Evolutionary conservation across 2,888 invertebrate species (phyloP).

Genomic region (Notodonta ziczac): DNA sequence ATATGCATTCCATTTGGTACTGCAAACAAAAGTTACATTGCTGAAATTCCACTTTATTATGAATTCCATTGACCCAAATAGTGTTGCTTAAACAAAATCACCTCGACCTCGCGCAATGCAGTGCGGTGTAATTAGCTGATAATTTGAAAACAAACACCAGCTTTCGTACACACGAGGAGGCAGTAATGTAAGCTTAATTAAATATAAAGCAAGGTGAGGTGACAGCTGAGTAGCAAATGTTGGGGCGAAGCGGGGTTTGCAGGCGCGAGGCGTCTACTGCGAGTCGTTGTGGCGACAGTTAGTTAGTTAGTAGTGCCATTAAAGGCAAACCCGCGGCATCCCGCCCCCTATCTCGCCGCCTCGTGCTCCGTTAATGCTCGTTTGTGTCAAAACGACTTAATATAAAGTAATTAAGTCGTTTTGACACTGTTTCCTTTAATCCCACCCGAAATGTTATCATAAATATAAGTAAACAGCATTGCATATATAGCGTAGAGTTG

Average conservation of each 20-base stretch:
- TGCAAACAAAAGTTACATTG: constrained; percentile 29
- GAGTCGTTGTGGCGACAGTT: constrained; percentile 72
- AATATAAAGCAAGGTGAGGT: constrained; percentile 55
- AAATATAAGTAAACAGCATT: constrained; percentile 35
- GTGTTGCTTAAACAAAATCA: constrained; percentile 37
- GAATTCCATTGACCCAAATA: constrained; percentile 45
- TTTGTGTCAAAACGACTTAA: constrained; percentile 75
- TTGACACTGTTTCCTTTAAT: constrained; percentile 60
- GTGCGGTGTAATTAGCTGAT: constrained; percentile 56
- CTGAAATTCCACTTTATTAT: constrained; percentile 34
- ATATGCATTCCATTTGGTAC: constrained; percentile 22
- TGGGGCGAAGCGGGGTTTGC: constrained; percentile 24
- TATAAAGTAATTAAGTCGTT: constrained; percentile 68
- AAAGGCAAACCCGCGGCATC: constrained; percentile 60
- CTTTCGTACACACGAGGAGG: constrained; percentile 41
- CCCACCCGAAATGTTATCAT: constrained; percentile 43
- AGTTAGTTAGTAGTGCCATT: constrained; percentile 77
- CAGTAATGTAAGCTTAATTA: constrained; percentile 57
- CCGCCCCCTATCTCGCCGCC: constrained; percentile 57
- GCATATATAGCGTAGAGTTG: constrained; percentile 25
- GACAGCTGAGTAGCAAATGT: constrained; percentile 43
- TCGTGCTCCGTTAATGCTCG: constrained; percentile 69
- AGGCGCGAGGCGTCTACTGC: constrained; percentile 50
- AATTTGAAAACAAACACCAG: constrained; percentile 50
- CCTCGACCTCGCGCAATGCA: constrained; percentile 40